Base-by-base conservation (phyloP, 1,140 invertebrate species). In the Drosophila busckii region DNA sequence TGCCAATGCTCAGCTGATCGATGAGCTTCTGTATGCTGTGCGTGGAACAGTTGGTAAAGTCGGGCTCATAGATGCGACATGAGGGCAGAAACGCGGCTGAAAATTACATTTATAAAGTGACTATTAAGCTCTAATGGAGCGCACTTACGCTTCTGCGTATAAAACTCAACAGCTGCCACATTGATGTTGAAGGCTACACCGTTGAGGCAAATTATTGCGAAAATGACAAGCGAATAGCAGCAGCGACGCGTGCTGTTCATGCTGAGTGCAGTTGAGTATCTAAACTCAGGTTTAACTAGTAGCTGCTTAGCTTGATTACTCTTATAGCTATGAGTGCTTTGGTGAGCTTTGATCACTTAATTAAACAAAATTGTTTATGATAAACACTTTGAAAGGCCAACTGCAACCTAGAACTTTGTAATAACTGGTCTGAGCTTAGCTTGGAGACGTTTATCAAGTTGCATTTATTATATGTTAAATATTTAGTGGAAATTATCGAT, bases 11-110 rank as follows among this genome's bases (percentile, higher is more conserved):
- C 16, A 92, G 80, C 55, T 90, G 88, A 59, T 90, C 88, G 45
- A 92, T 90, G 22, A 92, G 64, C 28, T 88, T 85, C 86, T 92
- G 91, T 2, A 92, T 89, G 16, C 90, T 89, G 29, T 89, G 82
- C n/a, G 89, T 89, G 1, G 91, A 92, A 76, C 91, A 92, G 46
- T 91, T 91, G 10, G 89, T 88, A 54, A 92, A 92, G 40, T 90
- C 88, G 8, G 89, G 90, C 83, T 91, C 88, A 56, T 89, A 90
- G 70, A 89, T 90, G 41, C 88, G 86, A 71, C 91, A 92, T 25
- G 91, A 91, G 61, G 89, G 89, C 26, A 92, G 88, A 73, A 89
- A 92, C 75, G 88, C 87, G 7, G 91, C 91, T 92, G 76, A 70
- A 89, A 88, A 46, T 10, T 8, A 4, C 1, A 9, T 17, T 5